Evolutionary conservation across 1,140 invertebrate species (phyloP).

Genomic region (Prorops nasuta): DNA sequence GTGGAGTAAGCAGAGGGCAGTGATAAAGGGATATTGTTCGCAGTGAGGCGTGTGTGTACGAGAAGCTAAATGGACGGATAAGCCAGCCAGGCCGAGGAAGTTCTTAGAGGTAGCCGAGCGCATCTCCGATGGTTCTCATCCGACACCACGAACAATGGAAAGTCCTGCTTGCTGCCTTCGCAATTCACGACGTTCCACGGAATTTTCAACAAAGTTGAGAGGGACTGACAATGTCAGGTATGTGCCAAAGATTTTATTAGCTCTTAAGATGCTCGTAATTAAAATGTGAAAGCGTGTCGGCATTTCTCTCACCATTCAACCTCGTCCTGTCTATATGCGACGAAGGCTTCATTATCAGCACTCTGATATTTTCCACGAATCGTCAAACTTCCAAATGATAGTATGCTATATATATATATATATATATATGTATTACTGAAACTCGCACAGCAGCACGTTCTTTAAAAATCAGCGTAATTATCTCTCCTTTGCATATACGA

Average conservation of each 20-base stretch:
- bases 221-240: slow-evolving; percentile 10
- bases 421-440: too few species aligned
- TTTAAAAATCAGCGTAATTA: too few species aligned
- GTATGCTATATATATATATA: too few species aligned
- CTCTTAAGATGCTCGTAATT: slow-evolving; percentile 47
- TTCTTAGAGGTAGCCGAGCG: slow-evolving; percentile 20
- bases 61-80: slow-evolving; percentile 39
- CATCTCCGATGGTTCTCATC: slow-evolving; percentile 14
- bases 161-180: too few species aligned
- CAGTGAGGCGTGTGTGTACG: slow-evolving; percentile 9
- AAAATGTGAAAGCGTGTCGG: slow-evolving; percentile 48
- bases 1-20: slow-evolving; percentile 11
- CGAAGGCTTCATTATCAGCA: too few species aligned
- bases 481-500: too few species aligned
- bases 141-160: too few species aligned
- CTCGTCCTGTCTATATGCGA: slow-evolving; percentile 11
- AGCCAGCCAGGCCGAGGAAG: slow-evolving; percentile 27
- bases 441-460: too few species aligned
- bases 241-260: slow-evolving; percentile 39
- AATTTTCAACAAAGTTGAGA: slow-evolving; percentile 16
- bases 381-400: too few species aligned
- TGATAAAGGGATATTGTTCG: slow-evolving; percentile 33
- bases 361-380: too few species aligned
- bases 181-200: too few species aligned
- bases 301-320: slow-evolving; percentile 19